These are phyloP conservation scores for Hexactinellida sp. DNA, from an alignment of 37 sponge, comb jelly and placozoan species.

Conservation along the genomic window DNA sequence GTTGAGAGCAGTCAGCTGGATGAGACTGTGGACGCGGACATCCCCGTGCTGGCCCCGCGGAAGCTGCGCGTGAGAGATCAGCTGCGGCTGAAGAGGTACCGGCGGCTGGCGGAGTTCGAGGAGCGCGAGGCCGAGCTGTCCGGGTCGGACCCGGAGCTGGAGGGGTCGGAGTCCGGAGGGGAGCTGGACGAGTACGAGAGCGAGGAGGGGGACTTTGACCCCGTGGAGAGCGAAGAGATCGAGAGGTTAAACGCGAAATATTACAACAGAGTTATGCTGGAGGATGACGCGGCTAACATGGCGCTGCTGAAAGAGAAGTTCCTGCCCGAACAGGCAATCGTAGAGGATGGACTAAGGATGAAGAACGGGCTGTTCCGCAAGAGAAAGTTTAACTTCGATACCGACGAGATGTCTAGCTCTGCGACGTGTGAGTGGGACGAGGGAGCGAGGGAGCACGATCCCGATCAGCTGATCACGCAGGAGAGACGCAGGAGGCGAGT, in stretches of 20 bases:
- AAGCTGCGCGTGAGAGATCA: not conserved
- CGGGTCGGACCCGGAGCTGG: constrained; percentile 36
- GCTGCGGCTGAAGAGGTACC: not conserved
- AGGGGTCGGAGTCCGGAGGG: constrained; percentile 24
- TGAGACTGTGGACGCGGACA: not conserved
- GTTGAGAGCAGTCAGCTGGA: not conserved
- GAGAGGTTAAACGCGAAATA: not conserved
- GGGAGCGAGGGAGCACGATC: constrained; percentile 28
- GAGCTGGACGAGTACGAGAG: constrained; percentile 51
- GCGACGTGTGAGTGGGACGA: not conserved
- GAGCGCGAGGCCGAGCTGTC: constrained; percentile 86
- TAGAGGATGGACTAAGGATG: constrained; percentile 56
- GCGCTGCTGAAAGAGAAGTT: constrained; percentile 62
- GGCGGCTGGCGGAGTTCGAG: constrained; percentile 50
- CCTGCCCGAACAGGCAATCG: constrained; percentile 32
- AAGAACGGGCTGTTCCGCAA: constrained; percentile 78
- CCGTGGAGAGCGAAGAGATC: not conserved
- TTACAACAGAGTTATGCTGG: constrained; percentile 46
- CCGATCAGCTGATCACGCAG: constrained; percentile 27
- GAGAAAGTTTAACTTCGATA: constrained; percentile 34
- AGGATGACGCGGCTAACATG: constrained; percentile 65
- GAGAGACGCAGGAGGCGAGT: constrained; percentile 40
- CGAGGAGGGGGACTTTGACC: constrained; percentile 32
- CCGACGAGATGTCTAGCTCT: constrained; percentile 31
- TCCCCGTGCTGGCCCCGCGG: not conserved